Percentiles rank a stretch among this genome's conserved stretches.
These are phyloP conservation scores for Nannoperca australis DNA, from an alignment of 2,797 vertebrate species.

Conservation along the genomic window DNA sequence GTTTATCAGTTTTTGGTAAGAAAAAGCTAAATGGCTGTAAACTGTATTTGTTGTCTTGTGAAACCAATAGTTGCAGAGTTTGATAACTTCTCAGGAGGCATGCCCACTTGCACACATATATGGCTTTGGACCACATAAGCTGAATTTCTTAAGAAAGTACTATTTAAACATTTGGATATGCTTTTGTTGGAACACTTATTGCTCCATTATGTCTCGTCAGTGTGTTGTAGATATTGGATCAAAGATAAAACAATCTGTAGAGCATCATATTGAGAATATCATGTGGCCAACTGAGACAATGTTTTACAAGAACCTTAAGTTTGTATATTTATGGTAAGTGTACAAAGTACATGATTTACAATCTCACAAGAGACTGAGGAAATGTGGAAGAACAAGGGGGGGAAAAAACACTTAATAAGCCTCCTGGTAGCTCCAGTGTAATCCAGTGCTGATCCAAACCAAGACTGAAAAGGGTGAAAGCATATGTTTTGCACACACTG, in stretches of 20 bases:
- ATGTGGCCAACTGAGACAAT: background rate
- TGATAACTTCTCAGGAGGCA: background rate
- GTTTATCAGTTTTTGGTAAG: background rate
- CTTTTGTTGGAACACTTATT: background rate
- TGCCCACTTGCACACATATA: background rate
- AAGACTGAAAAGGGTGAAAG: slow-evolving; percentile 14
- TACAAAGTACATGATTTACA: background rate
- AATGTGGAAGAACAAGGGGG: slow-evolving; percentile 5
- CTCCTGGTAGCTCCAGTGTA: background rate
- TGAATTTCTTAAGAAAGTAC: background rate
- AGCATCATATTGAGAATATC: background rate
- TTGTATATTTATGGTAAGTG: background rate
- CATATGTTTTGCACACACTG: slow-evolving; percentile 68
- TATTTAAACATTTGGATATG: background rate
- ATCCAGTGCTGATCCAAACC: slow-evolving; percentile 14
- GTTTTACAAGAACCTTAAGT: background rate
- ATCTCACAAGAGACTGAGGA: background rate
- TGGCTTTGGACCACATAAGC: background rate
- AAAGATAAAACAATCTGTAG: background rate
- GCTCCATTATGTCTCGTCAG: background rate
- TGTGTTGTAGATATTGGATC: background rate
- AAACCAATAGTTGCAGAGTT: slow-evolving; percentile 6
- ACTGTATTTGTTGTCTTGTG: background rate
- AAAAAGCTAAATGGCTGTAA: background rate
- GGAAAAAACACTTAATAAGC: slow-evolving; percentile 8